Evolutionary conservation across 2,113 vertebrate species (phyloP).

Genomic region (Xiphophorus couchianus): DNA sequence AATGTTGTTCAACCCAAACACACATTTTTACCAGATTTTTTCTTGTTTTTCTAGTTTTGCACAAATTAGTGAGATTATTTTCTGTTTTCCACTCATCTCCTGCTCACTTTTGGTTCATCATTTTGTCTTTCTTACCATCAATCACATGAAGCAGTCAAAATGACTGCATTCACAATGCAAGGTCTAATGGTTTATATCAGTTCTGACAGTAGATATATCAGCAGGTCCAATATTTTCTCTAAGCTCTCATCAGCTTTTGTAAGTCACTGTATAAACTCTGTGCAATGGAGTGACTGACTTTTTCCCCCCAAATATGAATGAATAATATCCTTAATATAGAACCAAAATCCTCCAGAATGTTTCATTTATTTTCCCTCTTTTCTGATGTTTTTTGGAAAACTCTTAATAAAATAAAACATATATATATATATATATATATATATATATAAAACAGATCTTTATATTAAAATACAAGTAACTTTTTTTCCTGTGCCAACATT

Average conservation of each 20-base stretch:
- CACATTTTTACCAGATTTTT: neutral
- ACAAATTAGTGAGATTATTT: neutral
- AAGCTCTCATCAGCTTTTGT: neutral
- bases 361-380: no score
- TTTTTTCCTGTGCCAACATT: no score
- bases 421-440: no score
- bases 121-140: slow-evolving; percentile 14
- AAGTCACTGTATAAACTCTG: neutral
- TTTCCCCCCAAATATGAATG: no score
- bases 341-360: no score
- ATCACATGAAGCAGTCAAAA: neutral
- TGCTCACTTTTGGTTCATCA: slow-evolving; percentile 12
- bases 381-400: no score
- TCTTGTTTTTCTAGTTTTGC: neutral
- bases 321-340: no score
- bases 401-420: no score
- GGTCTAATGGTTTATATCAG: neutral
- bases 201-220: neutral
- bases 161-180: slow-evolving; percentile 13
- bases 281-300: no score
- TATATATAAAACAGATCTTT: no score
- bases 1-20: neutral
- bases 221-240: neutral
- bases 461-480: no score
- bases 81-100: no score